Evolutionary conservation across 2,888 invertebrate genomes (phyloP).

Genomic region (Volucella inflata): DNA sequence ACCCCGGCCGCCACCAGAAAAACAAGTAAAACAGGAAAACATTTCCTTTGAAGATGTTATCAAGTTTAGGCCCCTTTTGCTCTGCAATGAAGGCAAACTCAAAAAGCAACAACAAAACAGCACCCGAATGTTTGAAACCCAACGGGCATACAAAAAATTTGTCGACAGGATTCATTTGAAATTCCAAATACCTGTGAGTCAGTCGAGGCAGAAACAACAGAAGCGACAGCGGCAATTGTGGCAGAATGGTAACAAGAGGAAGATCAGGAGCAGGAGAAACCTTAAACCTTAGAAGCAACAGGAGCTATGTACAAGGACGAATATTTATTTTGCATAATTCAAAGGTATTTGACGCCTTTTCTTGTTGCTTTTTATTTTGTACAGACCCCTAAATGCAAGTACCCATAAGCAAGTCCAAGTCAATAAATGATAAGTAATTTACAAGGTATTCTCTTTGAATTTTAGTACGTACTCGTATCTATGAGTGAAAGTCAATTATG

Average conservation of each 20-base stretch:
- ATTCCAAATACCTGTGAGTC: conserved; percentile 71
- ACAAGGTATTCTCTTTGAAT: conserved; percentile 6
- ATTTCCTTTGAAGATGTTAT: conserved; percentile 75
- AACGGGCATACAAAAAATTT: conserved; percentile 69
- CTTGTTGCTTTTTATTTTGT: conserved; percentile 58
- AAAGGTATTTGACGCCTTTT: conserved; percentile 70
- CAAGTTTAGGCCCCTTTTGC: conserved; percentile 66
- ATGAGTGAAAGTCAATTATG: conserved; percentile 14
- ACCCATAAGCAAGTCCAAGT: conserved; percentile 32
- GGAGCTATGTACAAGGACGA: conserved; percentile 58
- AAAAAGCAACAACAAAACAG: conserved; percentile 3
- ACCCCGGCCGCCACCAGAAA: conserved; percentile 29
- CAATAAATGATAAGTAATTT: conserved; percentile 66
- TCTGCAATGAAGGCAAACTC: conserved; percentile 6
- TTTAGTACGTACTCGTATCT: background rate
- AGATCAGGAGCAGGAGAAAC: background rate
- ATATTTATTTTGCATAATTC: conserved; percentile 70
- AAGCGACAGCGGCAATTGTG: background rate
- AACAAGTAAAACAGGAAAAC: conserved; percentile 49
- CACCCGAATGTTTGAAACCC: conserved; percentile 35
- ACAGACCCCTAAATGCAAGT: conserved; percentile 48
- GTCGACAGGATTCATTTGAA: conserved; percentile 73
- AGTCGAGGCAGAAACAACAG: conserved; percentile 39
- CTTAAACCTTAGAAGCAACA: conserved; percentile 32
- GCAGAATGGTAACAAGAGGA: background rate